These are phyloP conservation scores for Gymnorhina tibicen DNA, from an alignment of 2,113 vertebrate species.

Conservation along the genomic window DNA sequence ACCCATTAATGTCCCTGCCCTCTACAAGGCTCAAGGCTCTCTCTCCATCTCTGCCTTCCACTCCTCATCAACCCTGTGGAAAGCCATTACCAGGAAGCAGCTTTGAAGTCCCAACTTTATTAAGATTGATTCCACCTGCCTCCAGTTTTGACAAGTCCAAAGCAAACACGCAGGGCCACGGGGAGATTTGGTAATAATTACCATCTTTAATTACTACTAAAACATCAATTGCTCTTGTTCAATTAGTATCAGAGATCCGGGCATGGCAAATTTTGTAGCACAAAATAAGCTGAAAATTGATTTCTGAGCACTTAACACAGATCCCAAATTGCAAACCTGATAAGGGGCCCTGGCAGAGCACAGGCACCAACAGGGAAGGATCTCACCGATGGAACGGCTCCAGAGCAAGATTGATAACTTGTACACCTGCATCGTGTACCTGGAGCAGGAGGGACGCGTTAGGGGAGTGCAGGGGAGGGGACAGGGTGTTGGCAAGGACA, in stretches of 20 bases:
- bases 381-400: not conserved
- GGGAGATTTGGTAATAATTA: conserved; percentile 82
- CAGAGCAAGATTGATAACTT: conserved; percentile 57
- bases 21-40: not conserved
- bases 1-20: not conserved
- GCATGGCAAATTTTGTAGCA: conserved; percentile 71
- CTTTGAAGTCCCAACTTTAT: conserved; percentile 65
- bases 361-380: conserved; percentile 33
- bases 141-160: conserved; percentile 75
- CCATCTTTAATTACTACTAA: conserved; percentile 82
- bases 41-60: not conserved
- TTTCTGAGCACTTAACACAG: conserved; percentile 70
- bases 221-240: conserved; percentile 84
- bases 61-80: not conserved
- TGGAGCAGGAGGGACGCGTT: conserved; percentile 19
- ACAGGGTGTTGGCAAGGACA: conserved; percentile 32
- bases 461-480: not conserved
- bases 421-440: conserved; percentile 11
- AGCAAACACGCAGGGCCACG: conserved; percentile 70
- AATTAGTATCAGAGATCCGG: conserved; percentile 78
- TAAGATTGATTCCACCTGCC: conserved; percentile 72
- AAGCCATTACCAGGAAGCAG: conserved; percentile 23
- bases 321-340: conserved; percentile 72
- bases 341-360: conserved; percentile 66
- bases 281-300: conserved; percentile 83